Evolutionary conservation across 1,140 invertebrate species (phyloP).

Genomic region (Schlechtendalia chinensis): DNA sequence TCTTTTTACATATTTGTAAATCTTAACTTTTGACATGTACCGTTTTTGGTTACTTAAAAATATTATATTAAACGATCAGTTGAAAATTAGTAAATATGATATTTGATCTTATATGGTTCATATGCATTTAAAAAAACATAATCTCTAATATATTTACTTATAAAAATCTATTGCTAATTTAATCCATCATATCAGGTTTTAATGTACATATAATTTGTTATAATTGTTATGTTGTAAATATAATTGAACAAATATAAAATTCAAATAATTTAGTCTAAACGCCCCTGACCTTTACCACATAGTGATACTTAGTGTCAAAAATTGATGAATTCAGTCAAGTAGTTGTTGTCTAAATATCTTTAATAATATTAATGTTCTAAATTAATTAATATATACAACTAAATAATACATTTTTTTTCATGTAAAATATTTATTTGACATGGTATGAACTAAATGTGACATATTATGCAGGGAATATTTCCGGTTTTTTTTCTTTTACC

Average conservation of each 20-base stretch:
- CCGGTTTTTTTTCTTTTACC: neutral
- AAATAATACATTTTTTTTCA: neutral
- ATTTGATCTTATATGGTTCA: too few species aligned
- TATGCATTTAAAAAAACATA: too few species aligned
- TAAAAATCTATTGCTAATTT: too few species aligned
- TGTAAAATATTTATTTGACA: neutral
- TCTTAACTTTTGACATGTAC: too few species aligned
- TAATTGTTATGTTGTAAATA: neutral
- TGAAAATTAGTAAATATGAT: too few species aligned
- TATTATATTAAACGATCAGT: too few species aligned
- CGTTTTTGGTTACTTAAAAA: too few species aligned
- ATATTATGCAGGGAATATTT: neutral
- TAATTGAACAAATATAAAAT: neutral
- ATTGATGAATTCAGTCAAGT: neutral
- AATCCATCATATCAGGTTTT: too few species aligned
- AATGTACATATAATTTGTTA: too few species aligned
- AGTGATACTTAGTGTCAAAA: neutral
- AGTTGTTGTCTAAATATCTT: neutral
- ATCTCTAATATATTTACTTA: too few species aligned
- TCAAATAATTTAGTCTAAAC: neutral
- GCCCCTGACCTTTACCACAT: neutral
- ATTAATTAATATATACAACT: neutral
- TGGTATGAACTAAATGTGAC: neutral
- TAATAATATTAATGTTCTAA: neutral
- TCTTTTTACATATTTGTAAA: too few species aligned